Evolutionary conservation across 2,888 invertebrate genomes (phyloP).

Genomic region (Oxycera nigricornis): DNA sequence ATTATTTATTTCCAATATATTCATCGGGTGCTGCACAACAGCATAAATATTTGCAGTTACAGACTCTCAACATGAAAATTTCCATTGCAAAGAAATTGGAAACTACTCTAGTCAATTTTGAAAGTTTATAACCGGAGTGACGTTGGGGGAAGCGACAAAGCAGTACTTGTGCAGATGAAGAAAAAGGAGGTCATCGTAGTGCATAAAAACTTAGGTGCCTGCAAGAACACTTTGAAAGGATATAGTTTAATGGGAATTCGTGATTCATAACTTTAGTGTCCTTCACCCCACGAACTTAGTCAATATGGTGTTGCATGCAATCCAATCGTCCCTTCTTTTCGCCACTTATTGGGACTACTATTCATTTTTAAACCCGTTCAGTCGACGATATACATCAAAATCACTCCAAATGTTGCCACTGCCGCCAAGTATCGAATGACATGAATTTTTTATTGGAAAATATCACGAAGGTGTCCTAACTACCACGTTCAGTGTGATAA

Average conservation of each 20-base stretch:
- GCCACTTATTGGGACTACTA: too few species aligned
- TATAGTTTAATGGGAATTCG: constrained; percentile 29
- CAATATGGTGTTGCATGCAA: background rate
- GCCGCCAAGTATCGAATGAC: constrained; percentile 33
- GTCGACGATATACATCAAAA: background rate
- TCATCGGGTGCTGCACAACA: background rate
- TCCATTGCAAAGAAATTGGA: background rate
- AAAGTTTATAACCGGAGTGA: background rate
- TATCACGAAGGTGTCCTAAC: constrained; percentile 35
- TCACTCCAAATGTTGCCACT: background rate
- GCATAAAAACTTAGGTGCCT: background rate
- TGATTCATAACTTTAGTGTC: constrained; percentile 25
- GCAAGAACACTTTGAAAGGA: constrained; percentile 15
- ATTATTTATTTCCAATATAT: constrained; percentile 9
- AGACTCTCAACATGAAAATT: background rate
- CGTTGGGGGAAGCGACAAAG: background rate
- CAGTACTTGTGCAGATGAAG: background rate
- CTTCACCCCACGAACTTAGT: background rate
- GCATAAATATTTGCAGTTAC: background rate
- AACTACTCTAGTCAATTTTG: background rate
- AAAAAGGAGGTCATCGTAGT: background rate
- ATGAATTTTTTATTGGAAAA: constrained; percentile 35
- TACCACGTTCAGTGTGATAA: too few species aligned
- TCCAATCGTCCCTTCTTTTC: background rate
- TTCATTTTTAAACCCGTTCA: background rate